These are phyloP conservation scores for Cossypha caffra DNA, from an alignment of 2,797 vertebrate genomes.

Conservation along the genomic window DNA sequence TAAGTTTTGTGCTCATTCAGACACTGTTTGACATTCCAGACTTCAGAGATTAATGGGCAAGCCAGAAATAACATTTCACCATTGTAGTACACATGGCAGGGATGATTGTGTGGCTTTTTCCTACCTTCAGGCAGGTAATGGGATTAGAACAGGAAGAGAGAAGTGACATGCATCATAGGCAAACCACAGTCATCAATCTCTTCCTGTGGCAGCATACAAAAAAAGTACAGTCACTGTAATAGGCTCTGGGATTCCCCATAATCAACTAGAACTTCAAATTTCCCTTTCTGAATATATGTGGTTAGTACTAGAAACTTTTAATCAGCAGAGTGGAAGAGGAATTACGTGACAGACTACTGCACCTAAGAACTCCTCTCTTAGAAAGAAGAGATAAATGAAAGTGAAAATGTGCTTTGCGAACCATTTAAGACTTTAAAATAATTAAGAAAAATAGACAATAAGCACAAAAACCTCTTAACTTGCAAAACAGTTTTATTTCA, in stretches of 20 bases:
- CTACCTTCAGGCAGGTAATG: constrained; percentile 11
- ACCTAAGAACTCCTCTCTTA: not conserved
- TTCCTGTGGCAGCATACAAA: constrained; percentile 17
- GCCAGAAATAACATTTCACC: not conserved
- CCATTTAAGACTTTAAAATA: not conserved
- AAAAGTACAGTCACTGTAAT: not conserved
- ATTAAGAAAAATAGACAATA: not conserved
- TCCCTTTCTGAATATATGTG: constrained; percentile 10
- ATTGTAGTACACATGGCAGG: not conserved
- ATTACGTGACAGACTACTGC: not conserved
- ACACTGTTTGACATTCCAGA: not conserved
- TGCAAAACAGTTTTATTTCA: constrained; percentile 66
- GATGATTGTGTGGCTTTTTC: constrained; percentile 28
- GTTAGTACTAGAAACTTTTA: constrained; percentile 50
- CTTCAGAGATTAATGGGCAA: not conserved
- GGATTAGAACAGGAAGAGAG: constrained; percentile 32
- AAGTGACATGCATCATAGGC: constrained; percentile 24
- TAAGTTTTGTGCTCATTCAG: not conserved
- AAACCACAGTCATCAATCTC: constrained; percentile 23
- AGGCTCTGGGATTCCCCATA: constrained; percentile 45
- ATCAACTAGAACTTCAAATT: constrained; percentile 9
- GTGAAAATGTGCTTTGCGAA: not conserved
- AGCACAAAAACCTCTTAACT: not conserved
- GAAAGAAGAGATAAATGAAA: not conserved
- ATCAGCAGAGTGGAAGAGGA: constrained; percentile 11